Evolutionary conservation across 2,888 invertebrate genomes (phyloP).

Genomic region (Anaspis maculata): DNA sequence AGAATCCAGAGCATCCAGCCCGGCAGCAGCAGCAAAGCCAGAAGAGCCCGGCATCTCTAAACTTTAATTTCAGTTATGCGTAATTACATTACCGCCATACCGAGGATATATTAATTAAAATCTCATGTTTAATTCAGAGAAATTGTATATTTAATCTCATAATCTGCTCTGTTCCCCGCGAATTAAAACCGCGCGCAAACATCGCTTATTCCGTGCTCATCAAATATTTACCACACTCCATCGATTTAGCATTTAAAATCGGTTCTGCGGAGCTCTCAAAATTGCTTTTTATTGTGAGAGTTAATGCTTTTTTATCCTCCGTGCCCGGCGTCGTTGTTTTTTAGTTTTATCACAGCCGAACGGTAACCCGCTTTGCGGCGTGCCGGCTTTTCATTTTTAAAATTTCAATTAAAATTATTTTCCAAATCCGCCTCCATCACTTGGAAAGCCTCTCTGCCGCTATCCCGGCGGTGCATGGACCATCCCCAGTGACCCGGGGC

Average conservation of each 20-base stretch:
- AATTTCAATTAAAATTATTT: slow-evolving; percentile 17
- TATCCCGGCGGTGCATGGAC: too few relatives aligned
- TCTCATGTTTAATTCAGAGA: slow-evolving; percentile 43
- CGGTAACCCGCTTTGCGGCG: slow-evolving; percentile 15
- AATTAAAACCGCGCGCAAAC: slow-evolving; percentile 42
- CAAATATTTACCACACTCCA: slow-evolving; percentile 31
- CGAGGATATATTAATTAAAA: slow-evolving; percentile 43
- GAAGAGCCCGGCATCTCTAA: slow-evolving; percentile 28
- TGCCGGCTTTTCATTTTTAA: too few relatives aligned
- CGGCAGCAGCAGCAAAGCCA: too few relatives aligned
- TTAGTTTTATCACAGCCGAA: too few relatives aligned
- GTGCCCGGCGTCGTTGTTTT: slow-evolving; percentile 8
- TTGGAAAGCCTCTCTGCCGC: too few relatives aligned
- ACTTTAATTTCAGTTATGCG: slow-evolving; percentile 36
- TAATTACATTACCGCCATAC: slow-evolving; percentile 36
- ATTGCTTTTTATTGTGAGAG: slow-evolving; percentile 16
- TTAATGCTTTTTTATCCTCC: slow-evolving; percentile 11
- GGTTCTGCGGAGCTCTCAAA: slow-evolving; percentile 15
- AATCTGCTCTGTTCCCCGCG: slow-evolving; percentile 40
- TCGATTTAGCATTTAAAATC: slow-evolving; percentile 34
- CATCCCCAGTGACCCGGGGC: too few relatives aligned
- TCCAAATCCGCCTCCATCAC: slow-evolving; percentile 1
- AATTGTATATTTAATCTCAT: slow-evolving; percentile 43
- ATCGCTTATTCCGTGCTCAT: slow-evolving; percentile 37
- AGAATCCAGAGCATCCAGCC: too few relatives aligned